A percentile compares a stretch with the other conserved stretches of the same genome.
Conservation (phyloP, 1,140 invertebrate genomes). For the Pantala flavescens region DNA sequence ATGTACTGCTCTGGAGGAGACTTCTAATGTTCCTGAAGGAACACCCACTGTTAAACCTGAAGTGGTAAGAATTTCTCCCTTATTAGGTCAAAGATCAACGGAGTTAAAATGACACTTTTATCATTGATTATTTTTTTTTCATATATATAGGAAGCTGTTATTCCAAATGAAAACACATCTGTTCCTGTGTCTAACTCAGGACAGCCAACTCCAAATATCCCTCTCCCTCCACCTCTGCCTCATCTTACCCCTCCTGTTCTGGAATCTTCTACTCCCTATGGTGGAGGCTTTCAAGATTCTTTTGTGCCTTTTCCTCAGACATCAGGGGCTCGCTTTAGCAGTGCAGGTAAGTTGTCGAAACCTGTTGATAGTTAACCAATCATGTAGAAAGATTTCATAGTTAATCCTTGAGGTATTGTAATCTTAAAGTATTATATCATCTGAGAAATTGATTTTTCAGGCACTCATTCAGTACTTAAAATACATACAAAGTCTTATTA, state of each 20-base stretch:
- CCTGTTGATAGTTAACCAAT: not conserved
- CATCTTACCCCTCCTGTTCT: conserved; percentile 25
- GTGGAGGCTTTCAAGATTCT: conserved; percentile 50
- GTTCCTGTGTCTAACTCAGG: no score
- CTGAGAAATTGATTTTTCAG: no score
- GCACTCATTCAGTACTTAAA: no score
- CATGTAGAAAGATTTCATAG: no score
- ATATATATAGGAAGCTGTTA: no score
- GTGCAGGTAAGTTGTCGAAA: conserved; percentile 52
- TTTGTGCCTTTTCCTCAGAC: conserved; percentile 89
- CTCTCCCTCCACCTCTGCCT: conserved; percentile 29
- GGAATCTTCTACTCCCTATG: conserved; percentile 33
- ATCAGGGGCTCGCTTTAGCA: conserved; percentile 86
- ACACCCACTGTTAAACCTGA: not conserved
- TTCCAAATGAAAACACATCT: no score
- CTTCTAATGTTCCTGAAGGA: not conserved
- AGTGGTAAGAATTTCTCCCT: not conserved
- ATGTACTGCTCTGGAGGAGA: not conserved
- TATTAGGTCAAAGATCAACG: no score
- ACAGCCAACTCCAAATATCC: conserved; percentile 25
- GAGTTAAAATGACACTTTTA: no score
- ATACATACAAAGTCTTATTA: no score
- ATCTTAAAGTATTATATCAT: no score
- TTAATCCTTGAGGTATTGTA: no score
- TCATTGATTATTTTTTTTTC: no score